Evolutionary conservation across 2,888 invertebrate genomes (phyloP).

Genomic region (Saturnia pavonia): DNA sequence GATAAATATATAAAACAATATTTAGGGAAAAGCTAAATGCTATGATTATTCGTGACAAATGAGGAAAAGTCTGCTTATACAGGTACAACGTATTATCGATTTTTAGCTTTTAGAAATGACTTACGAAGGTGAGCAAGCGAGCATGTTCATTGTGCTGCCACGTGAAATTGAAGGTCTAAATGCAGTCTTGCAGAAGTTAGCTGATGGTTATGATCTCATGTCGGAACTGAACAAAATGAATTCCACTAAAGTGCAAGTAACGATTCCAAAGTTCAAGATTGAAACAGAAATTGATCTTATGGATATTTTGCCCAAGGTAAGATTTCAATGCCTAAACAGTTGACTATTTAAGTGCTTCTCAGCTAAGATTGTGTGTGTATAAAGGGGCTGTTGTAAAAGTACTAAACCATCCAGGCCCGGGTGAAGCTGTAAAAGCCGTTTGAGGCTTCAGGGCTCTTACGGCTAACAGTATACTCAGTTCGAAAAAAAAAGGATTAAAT

Average conservation of each 20-base stretch:
- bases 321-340: background rate
- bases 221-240: slow-evolving; percentile 73
- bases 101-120: slow-evolving; percentile 86
- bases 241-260: slow-evolving; percentile 83
- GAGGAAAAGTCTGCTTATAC: no score
- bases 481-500: no score
- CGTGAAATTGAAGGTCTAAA: slow-evolving; percentile 84
- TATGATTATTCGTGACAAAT: background rate
- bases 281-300: slow-evolving; percentile 87
- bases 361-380: no score
- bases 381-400: no score
- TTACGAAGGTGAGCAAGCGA: slow-evolving; percentile 85
- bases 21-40: background rate
- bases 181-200: slow-evolving; percentile 83
- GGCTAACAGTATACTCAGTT: no score
- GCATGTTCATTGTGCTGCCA: slow-evolving; percentile 90
- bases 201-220: slow-evolving; percentile 75
- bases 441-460: no score
- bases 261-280: slow-evolving; percentile 90
- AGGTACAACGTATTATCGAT: background rate
- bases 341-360: background rate
- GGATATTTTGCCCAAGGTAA: slow-evolving; percentile 84
- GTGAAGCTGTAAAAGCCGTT: no score
- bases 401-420: no score
- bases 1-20: no score